Conservation (phyloP, 2,797 vertebrate genomes). For the Vireo griseus region DNA sequence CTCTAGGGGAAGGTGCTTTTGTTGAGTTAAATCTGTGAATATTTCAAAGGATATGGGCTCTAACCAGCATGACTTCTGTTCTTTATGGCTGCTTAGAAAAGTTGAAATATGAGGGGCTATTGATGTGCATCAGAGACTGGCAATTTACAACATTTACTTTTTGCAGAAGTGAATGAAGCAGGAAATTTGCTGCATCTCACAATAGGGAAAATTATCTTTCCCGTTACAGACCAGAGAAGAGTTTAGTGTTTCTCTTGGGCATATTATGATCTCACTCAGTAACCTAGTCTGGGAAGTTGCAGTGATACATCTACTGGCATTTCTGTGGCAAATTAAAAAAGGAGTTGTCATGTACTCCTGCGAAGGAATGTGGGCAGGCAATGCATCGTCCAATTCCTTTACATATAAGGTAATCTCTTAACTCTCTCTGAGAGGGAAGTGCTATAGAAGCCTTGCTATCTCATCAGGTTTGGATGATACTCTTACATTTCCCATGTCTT, state of each 20-base stretch:
- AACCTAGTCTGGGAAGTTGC: conserved; percentile 21
- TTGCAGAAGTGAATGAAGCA: neutral
- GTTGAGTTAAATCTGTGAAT: neutral
- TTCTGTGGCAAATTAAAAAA: conserved; percentile 47
- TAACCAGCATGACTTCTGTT: neutral
- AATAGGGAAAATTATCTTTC: neutral
- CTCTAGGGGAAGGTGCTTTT: neutral
- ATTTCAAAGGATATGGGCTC: neutral
- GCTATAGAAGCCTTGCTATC: conserved; percentile 20
- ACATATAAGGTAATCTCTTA: conserved; percentile 55
- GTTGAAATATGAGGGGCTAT: neutral
- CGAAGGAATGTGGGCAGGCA: conserved; percentile 50
- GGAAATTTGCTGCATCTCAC: neutral
- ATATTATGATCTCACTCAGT: conserved; percentile 43
- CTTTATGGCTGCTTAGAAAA: neutral
- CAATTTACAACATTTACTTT: neutral
- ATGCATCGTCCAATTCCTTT: conserved; percentile 29
- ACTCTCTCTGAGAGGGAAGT: conserved; percentile 30
- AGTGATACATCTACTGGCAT: conserved; percentile 14
- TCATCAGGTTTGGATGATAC: conserved; percentile 39
- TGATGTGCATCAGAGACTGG: neutral
- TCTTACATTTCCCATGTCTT: conserved; percentile 12
- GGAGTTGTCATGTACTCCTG: conserved; percentile 43
- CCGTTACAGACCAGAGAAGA: neutral
- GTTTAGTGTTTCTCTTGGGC: neutral